Evolutionary conservation across 2,888 invertebrate genomes (phyloP).

Genomic region (Cactoblastis cactorum): DNA sequence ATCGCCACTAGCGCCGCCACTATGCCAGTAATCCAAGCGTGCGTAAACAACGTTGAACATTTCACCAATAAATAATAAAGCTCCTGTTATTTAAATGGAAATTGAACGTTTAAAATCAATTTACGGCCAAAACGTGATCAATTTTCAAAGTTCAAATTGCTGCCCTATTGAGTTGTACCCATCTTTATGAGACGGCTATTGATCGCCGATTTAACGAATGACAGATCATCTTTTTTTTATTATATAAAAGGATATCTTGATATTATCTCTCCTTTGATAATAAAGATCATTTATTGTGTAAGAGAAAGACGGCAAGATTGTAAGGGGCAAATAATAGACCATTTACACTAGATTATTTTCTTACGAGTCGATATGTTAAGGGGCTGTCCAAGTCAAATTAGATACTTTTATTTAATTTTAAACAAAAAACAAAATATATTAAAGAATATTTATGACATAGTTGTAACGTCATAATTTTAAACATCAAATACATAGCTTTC

Average conservation of each 20-base stretch:
- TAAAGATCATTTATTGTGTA: conserved; percentile 2
- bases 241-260: neutral
- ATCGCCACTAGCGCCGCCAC: neutral
- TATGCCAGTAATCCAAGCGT: neutral
- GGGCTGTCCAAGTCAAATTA: too few species aligned
- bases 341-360: neutral
- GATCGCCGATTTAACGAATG: conserved; percentile 1
- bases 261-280: neutral
- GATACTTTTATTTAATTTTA: too few species aligned
- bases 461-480: too few species aligned
- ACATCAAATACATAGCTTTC: too few species aligned
- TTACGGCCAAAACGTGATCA: conserved; percentile 13
- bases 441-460: too few species aligned
- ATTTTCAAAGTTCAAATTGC: conserved; percentile 9
- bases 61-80: conserved; percentile 10
- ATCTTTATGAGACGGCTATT: neutral
- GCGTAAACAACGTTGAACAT: neutral
- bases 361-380: too few species aligned
- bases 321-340: neutral
- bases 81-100: conserved; percentile 13
- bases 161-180: conserved; percentile 7
- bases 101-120: conserved; percentile 10
- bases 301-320: neutral
- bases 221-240: conserved; percentile 1
- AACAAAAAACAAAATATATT: too few species aligned